Base-by-base conservation (phyloP, 2,113 vertebrate species). In the Rousettus leschenaultii region DNA sequence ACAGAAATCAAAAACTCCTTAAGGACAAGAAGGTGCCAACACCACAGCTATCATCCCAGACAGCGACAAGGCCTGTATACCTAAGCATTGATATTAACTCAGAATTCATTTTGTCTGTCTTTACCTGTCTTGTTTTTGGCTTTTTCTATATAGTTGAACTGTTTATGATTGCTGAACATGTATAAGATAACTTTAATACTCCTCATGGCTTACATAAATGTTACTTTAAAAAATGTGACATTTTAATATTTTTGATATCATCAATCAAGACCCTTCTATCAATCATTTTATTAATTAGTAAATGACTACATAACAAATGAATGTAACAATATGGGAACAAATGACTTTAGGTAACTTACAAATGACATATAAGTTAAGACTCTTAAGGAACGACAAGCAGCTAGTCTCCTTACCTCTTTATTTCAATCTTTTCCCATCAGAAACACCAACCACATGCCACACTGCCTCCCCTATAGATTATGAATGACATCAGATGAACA, bases 221-320 rank as follows among this genome's bases (percentile, higher is more conserved):
- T 48, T 48, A 30, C 18, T 63, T 63, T 63, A 14, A 59, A 51
- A 82, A 92, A 4, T 55, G 4, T 86, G 19, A n/a, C 59, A 45
- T 6, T 53, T 38, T 91, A 63, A 24, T 66, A 6, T 63, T 53
- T 75, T 79, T 59, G n/a, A 53, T 65, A 65, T 59, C 51, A 90
- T 74, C 24, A 77, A 26, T 79, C 43, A 92, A 90, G 11, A 86
- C 18, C 7, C 73, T 66, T 91, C 16, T 82, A 75, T 21, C 75
- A 89, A 78, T 45, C 40, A 66, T 63, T 93, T 68, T n/a, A 80
- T 77, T 92, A 86, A 92, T 55, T 55, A 94, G 63, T 59, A 91
- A 96, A 57, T 84, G 48, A 89, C 30, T 48, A 78, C 22, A 18
- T 59, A 80, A 40, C 53, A 80, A 59, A 79, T 57, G n/a, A 79